Evolutionary conservation across 2,113 vertebrate species (phyloP).

Genomic region (Ahaetulla prasina): DNA sequence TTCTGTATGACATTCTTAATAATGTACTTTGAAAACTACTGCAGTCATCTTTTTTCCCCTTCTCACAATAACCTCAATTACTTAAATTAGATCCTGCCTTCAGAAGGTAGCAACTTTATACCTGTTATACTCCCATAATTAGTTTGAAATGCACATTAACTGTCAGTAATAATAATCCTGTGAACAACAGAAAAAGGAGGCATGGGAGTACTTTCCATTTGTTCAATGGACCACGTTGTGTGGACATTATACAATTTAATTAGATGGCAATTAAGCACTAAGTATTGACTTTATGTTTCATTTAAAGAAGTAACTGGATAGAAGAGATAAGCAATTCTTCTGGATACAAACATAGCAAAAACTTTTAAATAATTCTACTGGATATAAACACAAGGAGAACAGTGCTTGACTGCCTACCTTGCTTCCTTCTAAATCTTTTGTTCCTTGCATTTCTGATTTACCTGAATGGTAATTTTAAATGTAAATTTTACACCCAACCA

Average conservation of each 20-base stretch:
- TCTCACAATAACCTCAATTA: background rate
- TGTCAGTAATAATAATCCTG: background rate
- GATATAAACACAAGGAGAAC: background rate
- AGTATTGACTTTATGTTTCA: background rate
- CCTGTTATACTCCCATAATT: conserved; percentile 4
- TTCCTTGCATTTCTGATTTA: background rate
- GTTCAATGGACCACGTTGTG: background rate
- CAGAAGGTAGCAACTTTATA: conserved; percentile 8
- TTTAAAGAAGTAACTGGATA: background rate
- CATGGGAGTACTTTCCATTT: background rate
- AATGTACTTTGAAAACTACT: background rate
- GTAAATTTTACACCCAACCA: background rate
- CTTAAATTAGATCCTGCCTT: conserved; percentile 11
- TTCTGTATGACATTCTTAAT: background rate
- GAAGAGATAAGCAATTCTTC: background rate
- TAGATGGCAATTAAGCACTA: background rate
- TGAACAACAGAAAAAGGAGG: background rate
- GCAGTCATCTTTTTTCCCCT: background rate
- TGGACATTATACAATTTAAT: background rate
- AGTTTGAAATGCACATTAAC: conserved; percentile 22
- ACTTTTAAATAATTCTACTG: background rate
- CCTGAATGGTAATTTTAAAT: background rate
- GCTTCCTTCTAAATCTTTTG: background rate
- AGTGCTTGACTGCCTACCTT: background rate
- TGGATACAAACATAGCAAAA: background rate